Evolutionary conservation across 2,797 vertebrate species (phyloP), one percentile per base, ranked within the genome.

Genomic region (Holocentrus rufus): DNA sequence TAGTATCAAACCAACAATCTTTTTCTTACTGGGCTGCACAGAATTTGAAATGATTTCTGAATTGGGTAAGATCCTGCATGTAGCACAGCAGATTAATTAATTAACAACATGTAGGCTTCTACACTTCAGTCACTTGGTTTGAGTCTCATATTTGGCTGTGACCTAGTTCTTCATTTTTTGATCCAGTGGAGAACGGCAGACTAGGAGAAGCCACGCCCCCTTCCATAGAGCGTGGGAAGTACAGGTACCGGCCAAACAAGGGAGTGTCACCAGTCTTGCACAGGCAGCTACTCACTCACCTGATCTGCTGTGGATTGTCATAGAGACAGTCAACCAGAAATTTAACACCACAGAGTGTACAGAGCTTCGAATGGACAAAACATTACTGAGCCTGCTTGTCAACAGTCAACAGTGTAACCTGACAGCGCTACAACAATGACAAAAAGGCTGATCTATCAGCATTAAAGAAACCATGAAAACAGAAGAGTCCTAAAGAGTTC

Each of bases 161-260:
- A 84, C 87, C 82, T 42, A 84, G 49, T 90, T 91, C 86, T 85
- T 91, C 60, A 75, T 86, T 84, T 88, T 61, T 23, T 70, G 36
- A 87, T 76, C 56, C 52, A 10, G 50, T 56, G 77, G 34, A 49
- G 34, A 55, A 46, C 57, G 49, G 34, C 31, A 55, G 46, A 65
- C 61, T 7, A 1, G 36, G 50, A 74, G 60, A 74, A 3, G 31
- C 73, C 86, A 80, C 83, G 3, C 89, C 91, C n/a, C 84, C 82
- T 86, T 79, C 77, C 75, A 85, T 77, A 76, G 69, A 90, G 85
- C 78, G 82, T 93, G 93, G 89, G 91, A 93, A 92, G 89, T 63
- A 54, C 75, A 77, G 74, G 82, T 85, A 84, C 66, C 78, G 36
- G 77, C 71, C 73, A 76, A 84, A 81, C 49, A 72, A 84, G 87